Base-by-base conservation (phyloP, 2,888 invertebrate genomes). In the Marronus borbonicus region DNA sequence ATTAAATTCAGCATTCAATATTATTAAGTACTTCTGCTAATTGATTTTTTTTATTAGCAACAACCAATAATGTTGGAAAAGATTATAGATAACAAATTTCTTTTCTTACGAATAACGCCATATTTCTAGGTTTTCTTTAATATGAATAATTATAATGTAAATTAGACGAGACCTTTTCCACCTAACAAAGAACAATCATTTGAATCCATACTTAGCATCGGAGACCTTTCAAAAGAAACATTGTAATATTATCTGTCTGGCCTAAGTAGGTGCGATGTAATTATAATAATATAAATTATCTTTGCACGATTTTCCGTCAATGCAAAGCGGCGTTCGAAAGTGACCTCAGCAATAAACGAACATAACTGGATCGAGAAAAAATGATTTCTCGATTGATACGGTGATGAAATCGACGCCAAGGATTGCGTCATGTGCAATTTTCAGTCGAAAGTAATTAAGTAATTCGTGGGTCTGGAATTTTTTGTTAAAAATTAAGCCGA, bases 321-420 rank as follows among this genome's bases (percentile, higher is more conserved):
- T 8, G 55, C 55, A 58, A 58, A 8, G 55, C 55, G 55, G 55
- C 17, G 20, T 58, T 58, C 5, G 55, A 58, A 58, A 58, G 55
- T 58, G 55, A 58, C 55, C 55, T 58, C 55, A 20, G 20, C 55
- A 10, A 44, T 58, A 58, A 58, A 58, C 55, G 55, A 58, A 20
- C 55, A 58, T 58, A 58, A 20, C 55, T 58, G 20, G 55, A 58
- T 58, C 20, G 55, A 58, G 55, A 58, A 58, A 58, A 52, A 58
- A 58, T 20, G 55, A 20, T 20, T 20, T 58, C 55, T 20, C 20
- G 20, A 20, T 58, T 8, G 55, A 58, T 58, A 36, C 5, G 8
- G n/a, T 58, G 55, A 58, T 58, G 55, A 58, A 58, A 58, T 58
- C 44, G 55, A 58, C 17, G 14, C 20, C 20, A 58, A 20, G 5